A percentile compares a stretch with the other conserved stretches of the same genome.
Evolutionary conservation across 2,113 vertebrate species (phyloP).

Genomic region (Lynx canadensis): DNA sequence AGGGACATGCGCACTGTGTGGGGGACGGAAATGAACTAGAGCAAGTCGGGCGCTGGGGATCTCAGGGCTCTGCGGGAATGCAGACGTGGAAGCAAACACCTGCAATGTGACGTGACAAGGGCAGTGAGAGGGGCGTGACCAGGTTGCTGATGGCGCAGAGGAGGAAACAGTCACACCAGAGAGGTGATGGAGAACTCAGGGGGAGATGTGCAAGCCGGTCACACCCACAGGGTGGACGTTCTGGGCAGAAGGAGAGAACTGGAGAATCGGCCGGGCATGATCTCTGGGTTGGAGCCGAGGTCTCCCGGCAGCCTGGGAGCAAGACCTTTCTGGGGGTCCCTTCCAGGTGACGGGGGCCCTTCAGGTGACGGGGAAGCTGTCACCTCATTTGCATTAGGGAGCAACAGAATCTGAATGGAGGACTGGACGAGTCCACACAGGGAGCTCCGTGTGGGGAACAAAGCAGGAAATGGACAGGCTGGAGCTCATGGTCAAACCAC

Average conservation of each 20-base stretch:
- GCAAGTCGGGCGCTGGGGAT: too few relatives aligned
- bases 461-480: too few relatives aligned
- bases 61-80: not conserved
- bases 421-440: rapidly evolving
- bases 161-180: not conserved
- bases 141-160: not conserved
- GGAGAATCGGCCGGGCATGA: rapidly evolving
- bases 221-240: rapidly evolving
- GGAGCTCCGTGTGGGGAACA: not conserved
- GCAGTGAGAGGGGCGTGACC: too few relatives aligned
- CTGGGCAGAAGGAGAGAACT: rapidly evolving
- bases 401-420: rapidly evolving
- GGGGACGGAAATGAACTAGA: not conserved
- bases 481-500: not conserved
- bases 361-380: too few relatives aligned
- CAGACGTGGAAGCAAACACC: not conserved
- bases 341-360: too few relatives aligned
- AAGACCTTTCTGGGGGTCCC: too few relatives aligned
- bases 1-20: rapidly evolving
- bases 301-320: not conserved
- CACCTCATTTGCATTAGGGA: not conserved
- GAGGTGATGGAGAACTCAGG: rapidly evolving
- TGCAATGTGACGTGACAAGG: not conserved
- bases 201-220: not conserved
- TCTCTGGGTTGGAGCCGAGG: not conserved